These are phyloP conservation scores for Heliothis peltigera DNA, from an alignment of 2,888 invertebrate species.

Conservation along the genomic window DNA sequence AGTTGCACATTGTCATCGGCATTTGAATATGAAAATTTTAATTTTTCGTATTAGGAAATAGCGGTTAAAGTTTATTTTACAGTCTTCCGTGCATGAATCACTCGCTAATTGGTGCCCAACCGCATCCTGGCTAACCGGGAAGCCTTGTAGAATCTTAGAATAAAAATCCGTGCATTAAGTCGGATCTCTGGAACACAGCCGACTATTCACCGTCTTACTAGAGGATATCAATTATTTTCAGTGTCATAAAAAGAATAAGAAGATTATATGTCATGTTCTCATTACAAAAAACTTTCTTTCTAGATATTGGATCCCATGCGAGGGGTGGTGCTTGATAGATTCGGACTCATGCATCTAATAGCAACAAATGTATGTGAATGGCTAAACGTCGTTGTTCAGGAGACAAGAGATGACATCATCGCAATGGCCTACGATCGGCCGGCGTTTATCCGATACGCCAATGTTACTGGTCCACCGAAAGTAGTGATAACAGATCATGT, in stretches of 20 bases:
- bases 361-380: constrained; percentile 98
- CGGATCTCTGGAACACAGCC: too few species aligned
- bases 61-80: constrained; percentile 39
- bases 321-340: constrained; percentile 90
- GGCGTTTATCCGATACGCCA: constrained; percentile 77
- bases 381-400: constrained; percentile 96
- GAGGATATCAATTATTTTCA: too few species aligned
- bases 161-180: too few species aligned
- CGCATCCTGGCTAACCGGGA: constrained; percentile 21
- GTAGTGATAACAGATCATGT: constrained; percentile 67
- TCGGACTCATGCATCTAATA: constrained; percentile 98
- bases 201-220: too few species aligned
- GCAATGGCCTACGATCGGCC: constrained; percentile 80
- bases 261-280: too few species aligned
- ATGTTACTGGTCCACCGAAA: constrained; percentile 75
- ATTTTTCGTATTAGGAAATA: too few species aligned
- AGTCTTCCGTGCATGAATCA: constrained; percentile 46
- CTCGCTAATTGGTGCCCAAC: constrained; percentile 41
- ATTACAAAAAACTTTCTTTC: constrained; percentile 9
- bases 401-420: constrained; percentile 96
- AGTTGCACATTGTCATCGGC: too few species aligned
- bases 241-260: too few species aligned
- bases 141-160: background rate
- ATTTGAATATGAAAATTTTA: too few species aligned
- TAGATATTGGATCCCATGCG: constrained; percentile 86